These are phyloP conservation scores for Scyliorhinus canicula DNA, from an alignment of 2,797 vertebrate species.

Conservation along the genomic window DNA sequence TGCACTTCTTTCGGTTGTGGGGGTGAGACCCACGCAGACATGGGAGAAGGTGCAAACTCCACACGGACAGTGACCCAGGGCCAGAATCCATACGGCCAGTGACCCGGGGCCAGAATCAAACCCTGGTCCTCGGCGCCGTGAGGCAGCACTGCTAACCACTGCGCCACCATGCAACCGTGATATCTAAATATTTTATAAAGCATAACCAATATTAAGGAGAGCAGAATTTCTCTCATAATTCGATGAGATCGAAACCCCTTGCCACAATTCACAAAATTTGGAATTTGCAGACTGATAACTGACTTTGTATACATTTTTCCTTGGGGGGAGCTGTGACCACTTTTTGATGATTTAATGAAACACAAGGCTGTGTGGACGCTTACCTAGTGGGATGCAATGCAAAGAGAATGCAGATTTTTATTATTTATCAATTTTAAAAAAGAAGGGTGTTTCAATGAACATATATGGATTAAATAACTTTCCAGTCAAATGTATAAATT, in stretches of 20 bases:
- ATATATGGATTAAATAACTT: not conserved
- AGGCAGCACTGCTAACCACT: no score
- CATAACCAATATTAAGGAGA: not conserved
- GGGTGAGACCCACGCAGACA: no score
- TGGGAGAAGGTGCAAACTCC: no score
- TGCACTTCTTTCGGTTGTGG: no score
- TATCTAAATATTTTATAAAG: not conserved
- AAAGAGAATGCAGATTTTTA: not conserved
- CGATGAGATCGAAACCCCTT: not conserved
- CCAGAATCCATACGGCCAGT: no score
- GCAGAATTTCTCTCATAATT: not conserved
- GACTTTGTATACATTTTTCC: not conserved
- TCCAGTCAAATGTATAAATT: constrained; percentile 1
- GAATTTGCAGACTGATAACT: not conserved
- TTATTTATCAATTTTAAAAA: constrained; percentile 14
- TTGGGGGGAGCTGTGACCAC: not conserved
- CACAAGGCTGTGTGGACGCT: not conserved
- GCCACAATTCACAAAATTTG: not conserved
- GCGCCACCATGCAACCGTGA: no score
- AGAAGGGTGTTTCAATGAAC: not conserved
- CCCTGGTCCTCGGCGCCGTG: no score
- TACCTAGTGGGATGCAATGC: not conserved
- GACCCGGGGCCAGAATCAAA: no score
- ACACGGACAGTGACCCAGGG: no score
- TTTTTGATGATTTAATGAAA: not conserved